Percentiles rank a stretch among this genome's conserved stretches.
These are phyloP conservation scores for Saccopteryx bilineata DNA, from an alignment of 2,113 vertebrate species.

Conservation along the genomic window DNA sequence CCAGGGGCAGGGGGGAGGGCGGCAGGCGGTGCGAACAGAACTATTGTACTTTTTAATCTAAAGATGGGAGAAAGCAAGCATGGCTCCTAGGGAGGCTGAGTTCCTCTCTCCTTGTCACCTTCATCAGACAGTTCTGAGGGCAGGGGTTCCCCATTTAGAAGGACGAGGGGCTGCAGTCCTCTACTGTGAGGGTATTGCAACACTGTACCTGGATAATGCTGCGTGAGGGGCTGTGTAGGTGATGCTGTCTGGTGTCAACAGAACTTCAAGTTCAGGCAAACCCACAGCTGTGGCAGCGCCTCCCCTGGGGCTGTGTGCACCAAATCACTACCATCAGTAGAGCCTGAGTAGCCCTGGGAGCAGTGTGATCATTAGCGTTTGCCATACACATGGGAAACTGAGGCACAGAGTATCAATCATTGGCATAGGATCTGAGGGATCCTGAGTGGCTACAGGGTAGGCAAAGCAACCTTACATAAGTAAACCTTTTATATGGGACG, in stretches of 20 bases:
- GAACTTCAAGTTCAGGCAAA: background rate
- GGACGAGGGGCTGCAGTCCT: background rate
- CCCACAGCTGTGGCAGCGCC: too few species aligned
- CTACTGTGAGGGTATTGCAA: background rate
- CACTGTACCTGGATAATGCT: accelerated
- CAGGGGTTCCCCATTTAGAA: background rate
- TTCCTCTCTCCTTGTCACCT: background rate
- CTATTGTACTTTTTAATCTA: background rate
- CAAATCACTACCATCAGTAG: background rate
- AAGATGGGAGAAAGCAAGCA: background rate
- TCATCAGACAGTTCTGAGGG: background rate
- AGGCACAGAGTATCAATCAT: background rate
- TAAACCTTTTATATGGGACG: background rate
- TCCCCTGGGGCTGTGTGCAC: too few species aligned
- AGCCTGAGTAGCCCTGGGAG: background rate
- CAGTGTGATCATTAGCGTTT: too few species aligned
- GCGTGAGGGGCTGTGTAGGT: background rate
- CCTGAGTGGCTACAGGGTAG: background rate
- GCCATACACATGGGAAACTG: background rate
- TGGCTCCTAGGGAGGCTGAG: background rate
- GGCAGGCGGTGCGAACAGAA: background rate
- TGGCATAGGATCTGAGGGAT: background rate
- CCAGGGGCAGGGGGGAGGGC: background rate
- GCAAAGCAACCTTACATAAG: background rate
- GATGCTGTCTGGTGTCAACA: background rate